Conservation (phyloP, 2,797 vertebrate species). For the Scomberomorus guttatus region DNA sequence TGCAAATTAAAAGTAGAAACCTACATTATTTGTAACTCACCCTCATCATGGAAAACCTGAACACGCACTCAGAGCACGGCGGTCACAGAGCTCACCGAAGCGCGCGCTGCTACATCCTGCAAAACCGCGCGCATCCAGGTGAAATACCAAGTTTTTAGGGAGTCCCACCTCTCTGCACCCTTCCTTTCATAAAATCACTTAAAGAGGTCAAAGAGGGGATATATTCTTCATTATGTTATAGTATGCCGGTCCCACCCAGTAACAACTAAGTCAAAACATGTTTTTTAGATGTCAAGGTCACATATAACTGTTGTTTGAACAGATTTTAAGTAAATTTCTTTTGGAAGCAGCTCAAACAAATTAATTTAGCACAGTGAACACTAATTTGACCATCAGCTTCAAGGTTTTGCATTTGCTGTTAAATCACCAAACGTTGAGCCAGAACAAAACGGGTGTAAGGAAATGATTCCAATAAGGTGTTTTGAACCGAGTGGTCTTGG, state of each 20-base stretch:
- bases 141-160: no score
- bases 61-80: no score
- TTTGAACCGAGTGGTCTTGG: neutral
- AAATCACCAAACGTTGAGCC: neutral
- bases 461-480: neutral
- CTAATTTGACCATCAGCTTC: neutral
- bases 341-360: neutral
- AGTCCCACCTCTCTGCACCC: no score
- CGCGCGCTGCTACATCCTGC: no score
- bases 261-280: neutral
- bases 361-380: no score
- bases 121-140: no score
- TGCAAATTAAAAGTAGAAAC: no score
- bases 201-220: neutral
- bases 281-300: neutral
- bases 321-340: neutral
- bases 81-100: no score
- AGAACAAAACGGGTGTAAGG: neutral
- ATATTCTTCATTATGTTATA: neutral
- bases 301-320: neutral
- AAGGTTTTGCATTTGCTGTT: neutral
- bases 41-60: no score
- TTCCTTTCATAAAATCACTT: constrained; percentile 1
- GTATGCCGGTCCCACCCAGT: neutral
- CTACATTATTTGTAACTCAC: no score